These are phyloP conservation scores for Catostylus mosaicus DNA, from an alignment of 30 jellyfish, hydroid and myxozoan genomes.

Conservation along the genomic window DNA sequence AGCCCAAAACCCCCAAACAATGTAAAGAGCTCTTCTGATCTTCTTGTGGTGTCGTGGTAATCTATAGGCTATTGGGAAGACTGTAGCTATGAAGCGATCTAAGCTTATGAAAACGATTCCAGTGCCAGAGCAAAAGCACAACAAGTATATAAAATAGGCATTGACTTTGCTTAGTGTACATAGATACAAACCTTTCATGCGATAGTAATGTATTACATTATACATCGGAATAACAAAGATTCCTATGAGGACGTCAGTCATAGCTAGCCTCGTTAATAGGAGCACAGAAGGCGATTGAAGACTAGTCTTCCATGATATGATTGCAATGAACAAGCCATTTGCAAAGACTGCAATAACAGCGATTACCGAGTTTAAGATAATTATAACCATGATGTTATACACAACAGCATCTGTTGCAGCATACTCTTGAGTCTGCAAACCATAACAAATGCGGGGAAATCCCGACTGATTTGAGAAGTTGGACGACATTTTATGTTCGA, in stretches of 20 bases:
- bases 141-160: constrained; percentile 3
- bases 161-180: neutral
- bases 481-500: neutral
- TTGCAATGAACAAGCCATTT: neutral
- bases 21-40: neutral
- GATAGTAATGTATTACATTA: neutral
- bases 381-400: neutral
- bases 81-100: constrained; percentile 6
- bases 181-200: neutral
- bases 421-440: constrained; percentile 13
- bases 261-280: constrained; percentile 4
- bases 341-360: constrained; percentile 1
- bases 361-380: neutral
- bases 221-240: neutral
- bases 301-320: neutral
- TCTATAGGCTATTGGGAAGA: neutral
- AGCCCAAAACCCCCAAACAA: neutral
- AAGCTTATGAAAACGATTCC: neutral
- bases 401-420: neutral
- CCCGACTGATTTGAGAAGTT: neutral
- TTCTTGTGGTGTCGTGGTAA: neutral
- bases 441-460: neutral
- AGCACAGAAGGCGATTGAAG: neutral
- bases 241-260: constrained; percentile 1
- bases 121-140: neutral